phyloP scores from a whole-genome alignment of 2,113 vertebrate genomes.

The Myotis yumanensis region DNA sequence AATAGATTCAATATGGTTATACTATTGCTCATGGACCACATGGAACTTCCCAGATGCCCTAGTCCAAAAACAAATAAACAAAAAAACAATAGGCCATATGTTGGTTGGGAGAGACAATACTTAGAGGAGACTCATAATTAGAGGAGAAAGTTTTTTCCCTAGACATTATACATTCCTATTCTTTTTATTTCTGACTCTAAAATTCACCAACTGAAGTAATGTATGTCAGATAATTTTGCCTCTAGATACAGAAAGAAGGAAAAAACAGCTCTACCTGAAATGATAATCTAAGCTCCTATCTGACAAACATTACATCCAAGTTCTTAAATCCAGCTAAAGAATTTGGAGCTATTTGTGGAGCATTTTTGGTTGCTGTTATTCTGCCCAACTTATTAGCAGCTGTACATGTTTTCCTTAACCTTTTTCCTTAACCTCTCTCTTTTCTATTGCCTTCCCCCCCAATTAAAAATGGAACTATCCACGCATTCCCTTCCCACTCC shows the following conservation, averaged over 20 bases:
- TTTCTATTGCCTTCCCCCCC: neutral
- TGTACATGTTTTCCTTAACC: neutral
- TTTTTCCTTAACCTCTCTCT: neutral
- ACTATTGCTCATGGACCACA: neutral
- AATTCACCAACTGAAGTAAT: neutral
- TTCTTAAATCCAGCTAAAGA: neutral
- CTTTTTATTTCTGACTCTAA: conserved; percentile 13
- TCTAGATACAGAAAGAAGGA: neutral
- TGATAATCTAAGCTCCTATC: neutral
- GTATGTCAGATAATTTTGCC: neutral
- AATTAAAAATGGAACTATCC: neutral
- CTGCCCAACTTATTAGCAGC: neutral
- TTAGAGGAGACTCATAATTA: neutral
- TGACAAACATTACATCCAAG: neutral
- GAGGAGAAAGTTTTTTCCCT: neutral
- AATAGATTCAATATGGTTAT: neutral
- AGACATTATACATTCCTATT: neutral
- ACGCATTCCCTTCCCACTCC: neutral
- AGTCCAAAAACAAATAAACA: conserved; percentile 40
- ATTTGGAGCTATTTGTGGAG: neutral
- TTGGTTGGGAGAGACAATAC: neutral
- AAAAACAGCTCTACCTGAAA: neutral
- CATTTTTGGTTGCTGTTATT: neutral
- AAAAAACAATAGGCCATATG: neutral
- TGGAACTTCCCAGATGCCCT: neutral